Evolutionary conservation across 2,797 vertebrate genomes (phyloP), one percentile per base, ranked within the genome.

Genomic region (Urocyon cinereoargenteus): DNA sequence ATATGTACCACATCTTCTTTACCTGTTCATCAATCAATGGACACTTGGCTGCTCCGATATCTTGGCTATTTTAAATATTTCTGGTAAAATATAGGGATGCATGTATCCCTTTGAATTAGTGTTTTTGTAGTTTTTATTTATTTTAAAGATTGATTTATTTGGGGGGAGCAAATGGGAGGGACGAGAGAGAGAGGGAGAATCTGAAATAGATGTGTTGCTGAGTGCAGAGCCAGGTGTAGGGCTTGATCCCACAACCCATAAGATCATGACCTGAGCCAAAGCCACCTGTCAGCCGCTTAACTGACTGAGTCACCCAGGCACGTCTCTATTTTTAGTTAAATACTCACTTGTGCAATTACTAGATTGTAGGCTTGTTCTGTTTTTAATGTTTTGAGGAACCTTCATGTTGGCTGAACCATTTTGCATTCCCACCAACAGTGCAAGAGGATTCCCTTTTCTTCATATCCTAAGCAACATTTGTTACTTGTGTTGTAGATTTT

Each of bases 281-380:
- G 11, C n/a, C 9, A 68, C 18, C 8, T 19, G n/a, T 21, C 16
- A 26, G 16, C n/a, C 1, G 0, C 66, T 68, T 18, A 68, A 11
- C 66, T 68, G 64, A 68, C 31, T 19, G 64, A 34, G 7, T 16
- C 64, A 34, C 6, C 3, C n/a, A 68, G 31, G 1, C 34, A n/a
- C n/a, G n/a, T 9, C n/a, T 49, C 0, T 18, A 28, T 49, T 75
- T 75, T 49, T 75, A 51, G 45, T 15, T 49, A 75, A 51, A 75
- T 45, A 28, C 14, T 4, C 26, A 75, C 15, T 75, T 51, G 45
- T 51, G 8, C 45, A 31, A 51, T 51, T 31, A 51, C 73, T 51
- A 49, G 45, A 75, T 26, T 75, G 73, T 49, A 75, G 8, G 8
- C 8, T 49, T 18, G 28, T 75, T 51, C 8, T 75, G 0, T 75